Evolutionary conservation across 2,113 vertebrate genomes (phyloP).

Genomic region (Chinchilla lanigera): DNA sequence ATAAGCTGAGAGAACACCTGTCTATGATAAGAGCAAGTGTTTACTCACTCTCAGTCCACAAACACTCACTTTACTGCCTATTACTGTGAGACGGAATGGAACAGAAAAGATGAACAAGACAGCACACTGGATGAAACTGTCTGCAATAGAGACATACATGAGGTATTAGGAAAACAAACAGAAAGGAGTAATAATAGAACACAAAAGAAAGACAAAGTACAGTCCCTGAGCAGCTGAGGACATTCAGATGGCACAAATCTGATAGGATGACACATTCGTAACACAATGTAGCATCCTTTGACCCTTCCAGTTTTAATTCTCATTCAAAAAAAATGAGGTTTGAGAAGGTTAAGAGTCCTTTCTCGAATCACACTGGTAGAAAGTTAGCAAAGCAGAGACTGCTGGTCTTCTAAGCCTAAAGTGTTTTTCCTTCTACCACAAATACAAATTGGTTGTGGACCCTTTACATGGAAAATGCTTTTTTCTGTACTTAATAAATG

Average conservation of each 20-base stretch:
- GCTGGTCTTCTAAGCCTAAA: not conserved
- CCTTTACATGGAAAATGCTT: not conserved
- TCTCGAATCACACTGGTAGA: not conserved
- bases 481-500: conserved; percentile 61
- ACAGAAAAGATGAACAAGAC: not conserved
- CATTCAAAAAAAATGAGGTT: conserved; percentile 51
- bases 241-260: not conserved
- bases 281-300: conserved; percentile 47
- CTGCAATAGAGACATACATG: not conserved
- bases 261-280: conserved; percentile 41
- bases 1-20: not conserved
- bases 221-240: not conserved
- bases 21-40: conserved; percentile 30
- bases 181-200: not conserved
- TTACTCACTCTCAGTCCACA: conserved; percentile 3
- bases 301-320: conserved; percentile 45
- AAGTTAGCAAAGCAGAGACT: conserved; percentile 24
- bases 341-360: conserved; percentile 49
- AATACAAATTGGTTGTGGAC: not conserved
- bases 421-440: not conserved
- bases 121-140: not conserved
- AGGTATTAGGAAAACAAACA: conserved; percentile 15
- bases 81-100: not conserved
- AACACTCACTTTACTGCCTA: conserved; percentile 35
- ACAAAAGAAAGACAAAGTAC: not conserved